Evolutionary conservation across 2,797 vertebrate species (phyloP).

Genomic region (Ibycter americanus): DNA sequence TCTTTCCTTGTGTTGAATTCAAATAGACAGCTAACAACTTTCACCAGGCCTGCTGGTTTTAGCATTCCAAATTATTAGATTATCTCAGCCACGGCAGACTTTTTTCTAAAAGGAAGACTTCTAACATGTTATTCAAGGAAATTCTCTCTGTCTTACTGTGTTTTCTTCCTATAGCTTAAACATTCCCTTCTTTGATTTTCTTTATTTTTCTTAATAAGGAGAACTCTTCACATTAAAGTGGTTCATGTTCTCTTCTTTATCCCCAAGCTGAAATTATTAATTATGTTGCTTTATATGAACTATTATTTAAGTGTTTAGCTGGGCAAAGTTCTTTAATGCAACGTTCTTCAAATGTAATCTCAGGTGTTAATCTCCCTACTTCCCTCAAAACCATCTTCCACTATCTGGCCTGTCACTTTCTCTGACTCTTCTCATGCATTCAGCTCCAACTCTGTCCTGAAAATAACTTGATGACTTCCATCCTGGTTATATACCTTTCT

Average conservation of each 20-base stretch:
- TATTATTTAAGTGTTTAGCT: background rate
- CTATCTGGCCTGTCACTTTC: background rate
- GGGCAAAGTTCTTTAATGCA: background rate
- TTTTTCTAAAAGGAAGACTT: background rate
- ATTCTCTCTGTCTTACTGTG: fast-evolving
- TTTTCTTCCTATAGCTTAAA: background rate
- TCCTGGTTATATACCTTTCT: background rate
- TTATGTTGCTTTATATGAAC: background rate
- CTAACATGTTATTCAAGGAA: background rate
- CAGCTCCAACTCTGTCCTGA: background rate
- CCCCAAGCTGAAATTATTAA: background rate
- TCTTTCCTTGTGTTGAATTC: background rate
- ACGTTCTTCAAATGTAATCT: background rate
- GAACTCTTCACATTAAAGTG: background rate
- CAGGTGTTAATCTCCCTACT: background rate
- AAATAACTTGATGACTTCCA: background rate
- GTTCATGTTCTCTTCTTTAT: background rate
- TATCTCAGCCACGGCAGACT: background rate
- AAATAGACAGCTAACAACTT: background rate
- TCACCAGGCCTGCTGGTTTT: background rate
- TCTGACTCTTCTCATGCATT: background rate
- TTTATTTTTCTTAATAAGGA: background rate
- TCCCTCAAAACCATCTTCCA: background rate
- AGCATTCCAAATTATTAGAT: background rate
- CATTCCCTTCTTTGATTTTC: background rate